Conservation (phyloP, 2,888 invertebrate genomes). For the Zootermopsis nevadensis region DNA sequence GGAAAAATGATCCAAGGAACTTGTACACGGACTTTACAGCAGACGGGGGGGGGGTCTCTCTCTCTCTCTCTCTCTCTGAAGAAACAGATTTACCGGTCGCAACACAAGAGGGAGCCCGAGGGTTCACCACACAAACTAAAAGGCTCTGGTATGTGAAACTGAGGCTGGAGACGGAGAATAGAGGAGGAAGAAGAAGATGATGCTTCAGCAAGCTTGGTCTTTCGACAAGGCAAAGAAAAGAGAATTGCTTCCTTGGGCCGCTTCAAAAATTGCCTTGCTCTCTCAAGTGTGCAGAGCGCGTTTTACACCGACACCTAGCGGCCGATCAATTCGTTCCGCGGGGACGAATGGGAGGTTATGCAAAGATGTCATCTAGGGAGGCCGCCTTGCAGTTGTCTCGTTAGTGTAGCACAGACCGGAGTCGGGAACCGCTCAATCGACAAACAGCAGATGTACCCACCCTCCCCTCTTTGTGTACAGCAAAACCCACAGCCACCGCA, state of each 20-base stretch:
- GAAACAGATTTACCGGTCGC: conserved; percentile 39
- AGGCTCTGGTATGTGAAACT: conserved; percentile 20
- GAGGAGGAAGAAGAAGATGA: conserved; percentile 8
- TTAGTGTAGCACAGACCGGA: no score
- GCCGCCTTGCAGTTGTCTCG: not conserved
- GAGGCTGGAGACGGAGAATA: not conserved
- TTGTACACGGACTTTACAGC: not conserved
- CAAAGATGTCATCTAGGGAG: not conserved
- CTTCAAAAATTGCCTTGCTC: not conserved
- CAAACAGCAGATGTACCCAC: not conserved
- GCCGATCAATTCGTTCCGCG: not conserved
- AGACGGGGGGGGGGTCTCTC: no score
- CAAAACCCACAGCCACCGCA: not conserved
- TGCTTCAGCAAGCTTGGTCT: conserved; percentile 30
- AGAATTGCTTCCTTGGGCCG: not conserved
- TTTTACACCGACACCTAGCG: not conserved
- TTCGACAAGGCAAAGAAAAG: conserved; percentile 38
- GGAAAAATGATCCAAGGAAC: not conserved
- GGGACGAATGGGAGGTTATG: not conserved
- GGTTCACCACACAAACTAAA: conserved; percentile 17
- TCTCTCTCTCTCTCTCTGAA: not conserved
- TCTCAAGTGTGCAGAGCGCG: not conserved
- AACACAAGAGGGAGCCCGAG: not conserved
- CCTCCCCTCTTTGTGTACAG: not conserved
- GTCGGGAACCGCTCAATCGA: not conserved